Base-by-base conservation (phyloP, 2,113 vertebrate species). In the Xiphias gladius region DNA sequence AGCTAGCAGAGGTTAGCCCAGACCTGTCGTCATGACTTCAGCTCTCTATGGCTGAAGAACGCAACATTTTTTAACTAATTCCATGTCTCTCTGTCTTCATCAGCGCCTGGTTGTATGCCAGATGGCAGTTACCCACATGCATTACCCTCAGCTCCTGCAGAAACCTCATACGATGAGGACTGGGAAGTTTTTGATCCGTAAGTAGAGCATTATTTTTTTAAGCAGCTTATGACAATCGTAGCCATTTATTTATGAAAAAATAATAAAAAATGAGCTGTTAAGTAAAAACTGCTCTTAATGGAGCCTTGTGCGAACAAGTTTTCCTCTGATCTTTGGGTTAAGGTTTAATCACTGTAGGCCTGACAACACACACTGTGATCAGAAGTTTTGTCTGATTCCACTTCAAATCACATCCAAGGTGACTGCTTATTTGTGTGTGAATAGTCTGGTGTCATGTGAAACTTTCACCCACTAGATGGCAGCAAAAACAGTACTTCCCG, bases 141-240 rank as follows among this genome's bases (percentile, higher is more conserved):
- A 5, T 77, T 92, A 82, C 94, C 95, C 66, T 95, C 97, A 83
- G 96, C 96, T 78, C 97, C 98, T 17, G 93, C 97, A 63, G 98
- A 99, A 90, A 96, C 96, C 69, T 96, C 98, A 62, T 99, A 99
- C 71, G 98, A 99, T 80, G 98, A 99, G 93, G 98, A 99, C 93
- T 99, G 98, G 98, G 98, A 99, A 89, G 98, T 99, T 71, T 99
- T 99, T 95, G 98, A 99, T 92, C 98, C 98, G 98, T 99, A 92
- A 97, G 98, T 96, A 86, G 0, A 72, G 26, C 8, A 2, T 22
- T n/a, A 11, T n/a, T 3, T 20, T 16, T 14, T 58, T 6, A 20
- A 48, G 16, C 3, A 12, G 11, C 14, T 7, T 19, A 0, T 0
- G 14, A 55, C 26, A 22, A 17, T 54, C 6, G 46, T 5, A 19